These are phyloP conservation scores for Sinohyriopsis cumingii DNA, from an alignment of 2,888 invertebrate species.

Conservation along the genomic window DNA sequence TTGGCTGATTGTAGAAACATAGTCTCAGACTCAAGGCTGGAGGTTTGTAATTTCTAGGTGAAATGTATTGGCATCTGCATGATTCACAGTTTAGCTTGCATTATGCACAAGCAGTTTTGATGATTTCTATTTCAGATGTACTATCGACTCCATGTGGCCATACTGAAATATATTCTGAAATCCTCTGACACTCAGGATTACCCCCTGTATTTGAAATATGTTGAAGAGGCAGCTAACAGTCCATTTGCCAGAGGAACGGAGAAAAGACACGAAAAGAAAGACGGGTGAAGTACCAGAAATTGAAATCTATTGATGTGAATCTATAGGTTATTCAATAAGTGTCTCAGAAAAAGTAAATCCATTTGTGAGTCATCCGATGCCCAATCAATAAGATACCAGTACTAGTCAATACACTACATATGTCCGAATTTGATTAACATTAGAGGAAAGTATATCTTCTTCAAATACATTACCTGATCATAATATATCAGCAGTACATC, in stretches of 20 bases:
- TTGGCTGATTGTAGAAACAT: too few species aligned
- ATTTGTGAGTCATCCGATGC: neutral
- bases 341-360: neutral
- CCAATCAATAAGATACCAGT: too few species aligned
- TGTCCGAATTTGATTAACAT: too few species aligned
- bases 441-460: too few species aligned
- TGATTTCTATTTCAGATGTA: constrained; percentile 68
- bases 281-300: constrained; percentile 22
- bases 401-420: too few species aligned
- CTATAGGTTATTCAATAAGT: neutral
- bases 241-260: constrained; percentile 68
- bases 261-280: constrained; percentile 45
- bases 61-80: too few species aligned
- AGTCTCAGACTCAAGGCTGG: too few species aligned
- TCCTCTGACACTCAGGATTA: constrained; percentile 47
- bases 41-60: neutral
- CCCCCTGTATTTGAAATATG: constrained; percentile 60
- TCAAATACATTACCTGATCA: too few species aligned
- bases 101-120: too few species aligned
- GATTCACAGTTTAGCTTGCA: too few species aligned
- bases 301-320: neutral
- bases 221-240: constrained; percentile 64
- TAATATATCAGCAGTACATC: too few species aligned
- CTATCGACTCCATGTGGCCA: constrained; percentile 87
- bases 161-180: constrained; percentile 83